A percentile compares a stretch with the other conserved stretches of the same genome.
Conservation (phyloP, 2,888 invertebrate species). For the Autographa pulchrina region DNA sequence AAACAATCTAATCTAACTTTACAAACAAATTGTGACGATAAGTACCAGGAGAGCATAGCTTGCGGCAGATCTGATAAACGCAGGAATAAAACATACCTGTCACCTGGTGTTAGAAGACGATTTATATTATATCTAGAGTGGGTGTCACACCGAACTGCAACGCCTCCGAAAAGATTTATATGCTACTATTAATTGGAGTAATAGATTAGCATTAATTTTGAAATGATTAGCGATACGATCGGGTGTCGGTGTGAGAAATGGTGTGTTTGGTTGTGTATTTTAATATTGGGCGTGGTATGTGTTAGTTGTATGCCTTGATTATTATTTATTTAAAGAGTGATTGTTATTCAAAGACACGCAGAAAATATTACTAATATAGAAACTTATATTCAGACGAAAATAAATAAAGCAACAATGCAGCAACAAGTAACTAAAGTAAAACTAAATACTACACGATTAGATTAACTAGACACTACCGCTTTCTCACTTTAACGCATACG, state of each 20-base stretch:
- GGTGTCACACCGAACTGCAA: conserved; percentile 60
- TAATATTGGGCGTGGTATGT: not conserved
- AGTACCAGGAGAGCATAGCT: conserved; percentile 45
- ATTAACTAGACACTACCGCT: not conserved
- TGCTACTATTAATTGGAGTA: conserved; percentile 52
- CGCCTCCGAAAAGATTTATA: conserved; percentile 56
- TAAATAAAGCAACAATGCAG: not conserved
- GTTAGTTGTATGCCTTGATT: not conserved
- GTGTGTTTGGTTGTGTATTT: conserved; percentile 11
- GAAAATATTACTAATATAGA: not conserved
- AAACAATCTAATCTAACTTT: conserved; percentile 27
- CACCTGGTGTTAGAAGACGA: conserved; percentile 45
- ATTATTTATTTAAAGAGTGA: not conserved
- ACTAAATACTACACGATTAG: not conserved
- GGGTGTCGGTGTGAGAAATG: conserved; percentile 39
- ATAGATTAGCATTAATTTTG: conserved; percentile 42
- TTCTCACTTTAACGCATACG: not conserved
- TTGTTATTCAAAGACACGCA: not conserved
- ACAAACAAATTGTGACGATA: conserved; percentile 52
- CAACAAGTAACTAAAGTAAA: not conserved
- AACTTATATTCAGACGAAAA: not conserved
- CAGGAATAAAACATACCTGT: conserved; percentile 52
- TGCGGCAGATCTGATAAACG: conserved; percentile 51
- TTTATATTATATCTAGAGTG: conserved; percentile 57
- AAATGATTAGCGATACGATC: conserved; percentile 49